A percentile compares a stretch with the other conserved stretches of the same genome.
These are phyloP conservation scores for Drosophila suzukii DNA, from an alignment of 1,140 invertebrate species.

Conservation along the genomic window DNA sequence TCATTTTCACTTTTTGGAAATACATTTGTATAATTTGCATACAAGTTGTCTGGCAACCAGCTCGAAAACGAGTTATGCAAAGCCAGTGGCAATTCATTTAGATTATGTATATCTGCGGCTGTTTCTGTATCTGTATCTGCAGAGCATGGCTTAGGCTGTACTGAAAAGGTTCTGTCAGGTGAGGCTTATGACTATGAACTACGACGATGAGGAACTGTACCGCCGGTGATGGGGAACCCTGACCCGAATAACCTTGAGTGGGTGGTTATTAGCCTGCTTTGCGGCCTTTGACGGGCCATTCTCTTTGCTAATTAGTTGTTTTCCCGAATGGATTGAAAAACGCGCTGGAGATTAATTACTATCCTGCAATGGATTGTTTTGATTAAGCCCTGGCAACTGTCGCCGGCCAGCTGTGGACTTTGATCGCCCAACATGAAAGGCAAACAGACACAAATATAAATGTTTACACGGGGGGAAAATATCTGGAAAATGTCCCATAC, in stretches of 20 bases:
- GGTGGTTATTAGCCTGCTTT: constrained; percentile 11
- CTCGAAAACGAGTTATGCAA: constrained; percentile 44
- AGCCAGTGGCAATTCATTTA: constrained; percentile 33
- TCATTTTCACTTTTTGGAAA: constrained; percentile 41
- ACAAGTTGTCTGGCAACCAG: constrained; percentile 17
- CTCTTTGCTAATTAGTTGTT: constrained; percentile 32
- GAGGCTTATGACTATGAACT: constrained; percentile 22
- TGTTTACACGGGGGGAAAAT: constrained; percentile 16
- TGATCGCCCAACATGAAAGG: constrained; percentile 1
- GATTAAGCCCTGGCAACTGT: constrained; percentile 22
- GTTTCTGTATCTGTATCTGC: constrained; percentile 15
- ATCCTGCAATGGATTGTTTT: constrained; percentile 7
- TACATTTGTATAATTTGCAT: constrained; percentile 39
- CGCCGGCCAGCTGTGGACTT: constrained; percentile 34
- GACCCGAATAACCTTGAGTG: constrained; percentile 23
- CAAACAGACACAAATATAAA: constrained; percentile 16
- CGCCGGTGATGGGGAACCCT: constrained; percentile 6
- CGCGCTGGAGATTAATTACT: constrained; percentile 29
- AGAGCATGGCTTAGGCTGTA: constrained; percentile 45
- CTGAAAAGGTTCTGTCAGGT: constrained; percentile 25
- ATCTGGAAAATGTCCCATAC: too few species aligned
- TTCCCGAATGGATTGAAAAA: constrained; percentile 1
- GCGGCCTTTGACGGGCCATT: constrained; percentile 1
- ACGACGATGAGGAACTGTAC: constrained; percentile 47
- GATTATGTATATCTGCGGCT: constrained; percentile 25